These are phyloP conservation scores for Talpa occidentalis DNA, from an alignment of 2,113 vertebrate species.

Conservation along the genomic window DNA sequence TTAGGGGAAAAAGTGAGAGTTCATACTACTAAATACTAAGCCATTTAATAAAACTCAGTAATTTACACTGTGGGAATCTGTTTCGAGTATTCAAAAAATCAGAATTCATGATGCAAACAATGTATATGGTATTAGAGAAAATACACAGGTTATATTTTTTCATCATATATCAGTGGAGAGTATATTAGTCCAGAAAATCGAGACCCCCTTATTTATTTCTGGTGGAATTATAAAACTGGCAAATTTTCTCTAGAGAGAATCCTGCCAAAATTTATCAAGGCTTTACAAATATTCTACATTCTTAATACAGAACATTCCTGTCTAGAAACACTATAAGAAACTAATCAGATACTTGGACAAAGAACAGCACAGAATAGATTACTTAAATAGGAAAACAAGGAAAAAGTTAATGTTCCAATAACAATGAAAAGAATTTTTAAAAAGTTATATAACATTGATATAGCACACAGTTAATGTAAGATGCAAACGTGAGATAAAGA, in stretches of 20 bases:
- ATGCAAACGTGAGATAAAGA: background rate
- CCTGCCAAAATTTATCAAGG: constrained; percentile 18
- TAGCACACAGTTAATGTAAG: background rate
- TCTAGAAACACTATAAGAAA: background rate
- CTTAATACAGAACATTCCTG: background rate
- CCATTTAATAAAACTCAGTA: background rate
- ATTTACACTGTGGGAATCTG: background rate
- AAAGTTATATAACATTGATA: background rate
- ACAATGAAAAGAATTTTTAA: background rate
- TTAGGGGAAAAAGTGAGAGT: background rate
- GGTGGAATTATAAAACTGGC: background rate
- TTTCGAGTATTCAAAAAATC: background rate
- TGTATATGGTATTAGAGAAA: background rate
- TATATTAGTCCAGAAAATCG: background rate
- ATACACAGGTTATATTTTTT: background rate
- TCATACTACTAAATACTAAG: background rate
- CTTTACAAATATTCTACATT: constrained; percentile 22
- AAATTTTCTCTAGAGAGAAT: background rate
- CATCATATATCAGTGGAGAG: background rate
- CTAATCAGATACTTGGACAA: background rate
- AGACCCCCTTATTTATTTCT: constrained; percentile 6
- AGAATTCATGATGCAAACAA: background rate
- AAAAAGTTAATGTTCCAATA: background rate
- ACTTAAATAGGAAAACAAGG: background rate
- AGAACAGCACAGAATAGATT: background rate